These are phyloP conservation scores for Ctenoplectra terminalis DNA, from an alignment of 1,140 invertebrate species.

Conservation along the genomic window DNA sequence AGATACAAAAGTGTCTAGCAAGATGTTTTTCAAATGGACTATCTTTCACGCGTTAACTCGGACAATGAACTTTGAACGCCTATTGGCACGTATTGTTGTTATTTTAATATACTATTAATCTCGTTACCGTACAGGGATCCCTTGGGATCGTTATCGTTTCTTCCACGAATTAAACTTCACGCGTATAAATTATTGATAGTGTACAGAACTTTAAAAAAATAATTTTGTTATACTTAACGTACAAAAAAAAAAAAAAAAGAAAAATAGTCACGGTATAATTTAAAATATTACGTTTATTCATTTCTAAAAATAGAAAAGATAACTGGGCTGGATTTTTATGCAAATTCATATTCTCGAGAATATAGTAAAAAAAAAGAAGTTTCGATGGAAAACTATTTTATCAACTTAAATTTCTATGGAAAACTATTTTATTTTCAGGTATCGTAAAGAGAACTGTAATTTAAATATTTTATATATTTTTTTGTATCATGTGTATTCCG, in stretches of 20 bases:
- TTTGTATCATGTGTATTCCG: too few species aligned
- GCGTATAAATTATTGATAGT: background rate
- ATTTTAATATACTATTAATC: background rate
- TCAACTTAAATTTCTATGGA: too few species aligned
- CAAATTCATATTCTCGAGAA: too few species aligned
- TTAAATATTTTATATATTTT: too few species aligned
- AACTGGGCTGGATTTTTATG: too few species aligned
- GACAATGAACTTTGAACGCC: slow-evolving; percentile 34
- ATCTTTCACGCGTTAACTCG: background rate
- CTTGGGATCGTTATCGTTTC: background rate
- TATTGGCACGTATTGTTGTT: background rate
- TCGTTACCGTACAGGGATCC: background rate
- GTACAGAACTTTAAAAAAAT: too few species aligned
- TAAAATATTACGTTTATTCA: background rate
- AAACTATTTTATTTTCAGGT: too few species aligned
- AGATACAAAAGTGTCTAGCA: background rate
- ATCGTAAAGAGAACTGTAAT: too few species aligned
- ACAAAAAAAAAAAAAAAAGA: too few species aligned
- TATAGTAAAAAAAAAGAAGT: too few species aligned
- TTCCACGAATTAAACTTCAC: background rate
- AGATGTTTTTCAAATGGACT: background rate
- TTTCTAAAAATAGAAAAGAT: background rate
- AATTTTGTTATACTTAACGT: too few species aligned
- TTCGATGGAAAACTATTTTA: too few species aligned
- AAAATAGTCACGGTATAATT: background rate